phyloP scores from a whole-genome alignment of 2,797 vertebrate species.

The Myotis myotis region DNA sequence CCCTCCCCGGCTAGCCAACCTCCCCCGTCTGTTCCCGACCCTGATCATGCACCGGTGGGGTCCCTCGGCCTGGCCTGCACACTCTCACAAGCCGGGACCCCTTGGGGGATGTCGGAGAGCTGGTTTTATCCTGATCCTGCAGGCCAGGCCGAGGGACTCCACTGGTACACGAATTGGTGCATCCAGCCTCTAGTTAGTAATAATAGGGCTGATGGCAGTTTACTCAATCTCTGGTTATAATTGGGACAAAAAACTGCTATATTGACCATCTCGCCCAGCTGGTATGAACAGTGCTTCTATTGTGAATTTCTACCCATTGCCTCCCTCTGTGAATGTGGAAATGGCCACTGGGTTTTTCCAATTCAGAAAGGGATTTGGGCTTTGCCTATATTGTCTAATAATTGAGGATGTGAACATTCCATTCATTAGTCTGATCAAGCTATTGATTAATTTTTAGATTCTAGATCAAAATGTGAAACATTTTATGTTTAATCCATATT shows the following conservation, averaged over 20 bases:
- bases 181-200: neutral
- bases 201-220: conserved; percentile 71
- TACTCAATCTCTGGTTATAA: conserved; percentile 69
- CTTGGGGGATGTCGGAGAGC: no score
- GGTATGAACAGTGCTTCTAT: conserved; percentile 67
- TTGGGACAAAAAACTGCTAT: conserved; percentile 66
- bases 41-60: no score
- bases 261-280: conserved; percentile 60
- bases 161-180: no score
- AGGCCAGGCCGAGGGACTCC: no score
- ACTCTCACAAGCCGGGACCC: no score
- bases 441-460: conserved; percentile 81
- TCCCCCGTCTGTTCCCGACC: no score
- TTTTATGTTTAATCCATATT: conserved; percentile 80
- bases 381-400: conserved; percentile 68
- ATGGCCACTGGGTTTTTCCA: conserved; percentile 68
- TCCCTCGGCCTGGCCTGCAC: no score
- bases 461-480: conserved; percentile 84
- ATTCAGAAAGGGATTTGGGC: conserved; percentile 76
- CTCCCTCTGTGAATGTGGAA: conserved; percentile 72
- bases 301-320: conserved; percentile 71
- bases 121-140: no score
- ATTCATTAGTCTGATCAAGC: conserved; percentile 82
- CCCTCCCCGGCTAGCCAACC: no score
- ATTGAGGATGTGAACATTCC: conserved; percentile 83